phyloP scores from a whole-genome alignment of 2,888 invertebrate genomes.

The Cantharis nigra region DNA sequence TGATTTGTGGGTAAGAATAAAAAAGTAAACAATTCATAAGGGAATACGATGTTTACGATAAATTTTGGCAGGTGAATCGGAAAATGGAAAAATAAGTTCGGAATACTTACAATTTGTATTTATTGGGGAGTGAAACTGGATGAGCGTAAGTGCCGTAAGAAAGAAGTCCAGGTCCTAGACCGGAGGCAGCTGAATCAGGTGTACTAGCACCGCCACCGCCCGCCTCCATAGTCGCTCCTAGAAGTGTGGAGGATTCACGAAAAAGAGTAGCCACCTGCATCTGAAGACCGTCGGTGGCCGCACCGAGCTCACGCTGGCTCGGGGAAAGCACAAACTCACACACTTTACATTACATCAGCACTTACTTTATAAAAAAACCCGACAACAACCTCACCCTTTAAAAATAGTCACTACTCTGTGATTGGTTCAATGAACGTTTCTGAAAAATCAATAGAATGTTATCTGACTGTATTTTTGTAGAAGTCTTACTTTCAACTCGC shows the following conservation, averaged over 20 bases:
- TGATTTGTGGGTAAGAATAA: neutral
- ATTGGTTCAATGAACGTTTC: slow-evolving; percentile 62
- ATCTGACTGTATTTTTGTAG: slow-evolving; percentile 59
- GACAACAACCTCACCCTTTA: slow-evolving; percentile 61
- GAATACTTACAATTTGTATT: slow-evolving; percentile 56
- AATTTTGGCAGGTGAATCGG: neutral
- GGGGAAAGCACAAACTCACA: slow-evolving; percentile 35
- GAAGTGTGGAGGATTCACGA: slow-evolving; percentile 68
- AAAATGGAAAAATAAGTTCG: neutral
- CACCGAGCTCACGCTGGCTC: slow-evolving; percentile 44
- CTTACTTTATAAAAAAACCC: slow-evolving; percentile 51
- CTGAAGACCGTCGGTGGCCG: slow-evolving; percentile 45
- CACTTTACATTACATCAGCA: slow-evolving; percentile 46
- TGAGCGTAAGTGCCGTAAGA: slow-evolving; percentile 53
- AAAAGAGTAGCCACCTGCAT: slow-evolving; percentile 73
- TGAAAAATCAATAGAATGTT: slow-evolving; percentile 70
- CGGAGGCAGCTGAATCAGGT: slow-evolving; percentile 44
- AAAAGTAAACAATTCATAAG: slow-evolving; percentile 1
- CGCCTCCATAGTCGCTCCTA: slow-evolving; percentile 67
- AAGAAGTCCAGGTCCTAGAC: slow-evolving; percentile 45
- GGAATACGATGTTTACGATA: slow-evolving; percentile 6
- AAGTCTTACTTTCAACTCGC: slow-evolving; percentile 52
- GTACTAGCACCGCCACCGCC: slow-evolving; percentile 50
- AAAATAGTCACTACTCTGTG: slow-evolving; percentile 60
- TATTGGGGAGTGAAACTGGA: slow-evolving; percentile 53